Conservation (phyloP, 2,797 vertebrate species). For the Sciurus vulgaris region DNA sequence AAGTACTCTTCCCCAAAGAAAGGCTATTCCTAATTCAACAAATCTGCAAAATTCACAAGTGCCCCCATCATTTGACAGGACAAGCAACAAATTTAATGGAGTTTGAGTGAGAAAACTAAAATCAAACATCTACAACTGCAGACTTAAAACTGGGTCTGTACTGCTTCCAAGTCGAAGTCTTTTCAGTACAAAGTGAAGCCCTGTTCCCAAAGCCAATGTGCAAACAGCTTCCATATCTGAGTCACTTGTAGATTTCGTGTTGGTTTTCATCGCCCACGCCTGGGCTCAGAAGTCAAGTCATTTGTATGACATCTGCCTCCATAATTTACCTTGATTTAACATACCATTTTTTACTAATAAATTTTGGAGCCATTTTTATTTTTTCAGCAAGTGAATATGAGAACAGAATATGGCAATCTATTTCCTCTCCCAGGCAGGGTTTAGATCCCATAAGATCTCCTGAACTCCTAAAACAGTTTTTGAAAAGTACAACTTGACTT, state of each 20-base stretch:
- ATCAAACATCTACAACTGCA: not conserved
- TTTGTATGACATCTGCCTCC: not conserved
- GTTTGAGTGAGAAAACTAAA: not conserved
- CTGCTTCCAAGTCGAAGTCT: not conserved
- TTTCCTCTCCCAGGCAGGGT: not conserved
- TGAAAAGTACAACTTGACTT: not conserved
- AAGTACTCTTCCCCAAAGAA: not conserved
- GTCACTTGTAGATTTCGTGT: not conserved
- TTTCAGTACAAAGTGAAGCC: not conserved
- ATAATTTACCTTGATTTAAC: not conserved
- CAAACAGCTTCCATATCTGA: not conserved
- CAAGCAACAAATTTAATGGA: not conserved
- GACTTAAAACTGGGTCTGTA: not conserved
- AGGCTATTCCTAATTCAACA: not conserved
- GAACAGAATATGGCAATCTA: not conserved
- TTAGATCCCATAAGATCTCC: not conserved
- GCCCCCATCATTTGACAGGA: not conserved
- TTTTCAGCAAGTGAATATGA: not conserved
- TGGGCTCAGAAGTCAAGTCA: not conserved
- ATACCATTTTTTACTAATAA: not conserved
- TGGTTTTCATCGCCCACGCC: accelerated
- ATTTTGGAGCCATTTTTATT: not conserved
- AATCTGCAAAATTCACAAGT: not conserved
- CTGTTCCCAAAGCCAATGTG: not conserved
- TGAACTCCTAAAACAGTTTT: not conserved